These are phyloP conservation scores for Hiodon tergisus DNA, from an alignment of 2,113 vertebrate genomes.

Conservation along the genomic window DNA sequence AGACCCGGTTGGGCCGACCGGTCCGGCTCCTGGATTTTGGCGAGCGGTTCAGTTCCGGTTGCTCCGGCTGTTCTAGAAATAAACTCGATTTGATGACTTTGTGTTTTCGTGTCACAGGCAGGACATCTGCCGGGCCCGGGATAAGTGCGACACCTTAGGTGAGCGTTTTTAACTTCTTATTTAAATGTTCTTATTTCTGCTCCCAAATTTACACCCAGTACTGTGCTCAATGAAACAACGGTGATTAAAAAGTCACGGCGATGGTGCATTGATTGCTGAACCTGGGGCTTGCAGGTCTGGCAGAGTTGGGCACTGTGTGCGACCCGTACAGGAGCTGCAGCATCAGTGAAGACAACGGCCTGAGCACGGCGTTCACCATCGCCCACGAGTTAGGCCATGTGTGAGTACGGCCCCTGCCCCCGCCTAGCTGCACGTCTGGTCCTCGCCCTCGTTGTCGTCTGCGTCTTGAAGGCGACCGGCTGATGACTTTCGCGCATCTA, in stretches of 20 bases:
- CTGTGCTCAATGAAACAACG: background rate
- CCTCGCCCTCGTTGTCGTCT: too few relatives aligned
- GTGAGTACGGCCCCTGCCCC: constrained; percentile 65
- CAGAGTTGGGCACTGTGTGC: constrained; percentile 92
- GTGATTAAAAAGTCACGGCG: background rate
- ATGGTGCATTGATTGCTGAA: too few relatives aligned
- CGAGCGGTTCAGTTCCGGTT: too few relatives aligned
- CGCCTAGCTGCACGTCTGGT: background rate
- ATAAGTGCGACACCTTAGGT: constrained; percentile 98
- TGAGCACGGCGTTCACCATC: constrained; percentile 96
- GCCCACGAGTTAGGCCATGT: constrained; percentile 97
- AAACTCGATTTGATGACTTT: constrained; percentile 15
- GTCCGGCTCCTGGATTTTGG: background rate
- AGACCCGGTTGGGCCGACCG: too few relatives aligned
- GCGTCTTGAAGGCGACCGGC: too few relatives aligned
- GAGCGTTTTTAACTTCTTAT: constrained; percentile 36
- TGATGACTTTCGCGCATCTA: too few relatives aligned
- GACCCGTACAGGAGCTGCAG: constrained; percentile 95
- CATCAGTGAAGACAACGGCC: constrained; percentile 92
- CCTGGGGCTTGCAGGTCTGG: constrained; percentile 69
- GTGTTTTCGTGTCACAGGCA: constrained; percentile 72
- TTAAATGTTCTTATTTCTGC: background rate
- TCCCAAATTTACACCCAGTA: background rate
- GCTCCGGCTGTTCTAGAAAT: background rate
- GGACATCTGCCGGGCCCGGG: constrained; percentile 94